phyloP scores from a whole-genome alignment of 1,140 invertebrate genomes.

The Pteromalus puparum region DNA sequence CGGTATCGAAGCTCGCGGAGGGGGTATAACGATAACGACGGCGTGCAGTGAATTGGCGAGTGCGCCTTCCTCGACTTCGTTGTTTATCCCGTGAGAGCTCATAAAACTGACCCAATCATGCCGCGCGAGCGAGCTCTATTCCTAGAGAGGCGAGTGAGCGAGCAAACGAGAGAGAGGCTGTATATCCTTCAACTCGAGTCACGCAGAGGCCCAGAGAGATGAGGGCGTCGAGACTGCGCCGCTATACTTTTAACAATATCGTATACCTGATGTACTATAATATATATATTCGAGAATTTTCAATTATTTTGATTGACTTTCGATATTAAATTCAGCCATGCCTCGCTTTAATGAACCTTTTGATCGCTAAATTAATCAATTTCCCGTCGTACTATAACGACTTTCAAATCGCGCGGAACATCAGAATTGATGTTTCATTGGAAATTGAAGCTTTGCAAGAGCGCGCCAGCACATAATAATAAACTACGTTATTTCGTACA shows the following conservation, averaged over 20 bases:
- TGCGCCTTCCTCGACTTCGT: constrained; percentile 48
- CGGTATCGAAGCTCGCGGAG: neutral
- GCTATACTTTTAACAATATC: neutral
- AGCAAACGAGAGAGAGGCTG: neutral
- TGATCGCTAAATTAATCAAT: neutral
- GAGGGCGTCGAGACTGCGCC: neutral
- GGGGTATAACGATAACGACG: constrained; percentile 35
- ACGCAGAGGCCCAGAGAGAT: constrained; percentile 20
- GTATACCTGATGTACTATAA: neutral
- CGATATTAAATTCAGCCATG: neutral
- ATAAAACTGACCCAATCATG: constrained; percentile 77
- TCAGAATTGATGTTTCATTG: neutral
- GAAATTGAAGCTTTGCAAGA: neutral
- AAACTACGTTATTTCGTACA: neutral
- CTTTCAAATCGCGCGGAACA: neutral
- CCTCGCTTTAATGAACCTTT: neutral
- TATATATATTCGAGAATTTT: neutral
- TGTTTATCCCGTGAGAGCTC: constrained; percentile 72
- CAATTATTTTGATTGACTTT: neutral
- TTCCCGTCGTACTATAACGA: neutral
- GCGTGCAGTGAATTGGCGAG: constrained; percentile 46
- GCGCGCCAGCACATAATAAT: neutral
- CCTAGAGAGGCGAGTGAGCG: neutral
- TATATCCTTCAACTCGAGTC: constrained; percentile 36
- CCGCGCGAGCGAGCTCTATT: constrained; percentile 50